Evolutionary conservation across 2,113 vertebrate species (phyloP).

Genomic region (Ceratotherium simum): DNA sequence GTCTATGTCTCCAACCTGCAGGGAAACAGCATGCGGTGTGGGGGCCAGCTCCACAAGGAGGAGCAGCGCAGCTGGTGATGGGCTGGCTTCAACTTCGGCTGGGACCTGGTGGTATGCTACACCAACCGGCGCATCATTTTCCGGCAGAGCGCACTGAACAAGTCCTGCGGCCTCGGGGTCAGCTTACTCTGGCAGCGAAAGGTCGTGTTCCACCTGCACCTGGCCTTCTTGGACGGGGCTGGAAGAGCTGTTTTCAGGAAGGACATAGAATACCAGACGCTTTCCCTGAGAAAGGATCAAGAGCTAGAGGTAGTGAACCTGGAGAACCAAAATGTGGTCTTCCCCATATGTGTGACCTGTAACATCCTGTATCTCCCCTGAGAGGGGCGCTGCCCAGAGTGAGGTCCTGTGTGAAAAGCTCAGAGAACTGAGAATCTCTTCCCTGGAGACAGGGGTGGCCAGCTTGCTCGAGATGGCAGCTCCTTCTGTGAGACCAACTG

Average conservation of each 20-base stretch:
- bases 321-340: not conserved
- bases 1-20: fast-evolving
- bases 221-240: slow-evolving; percentile 10
- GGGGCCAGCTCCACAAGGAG: not conserved
- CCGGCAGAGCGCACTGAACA: not conserved
- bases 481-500: not conserved
- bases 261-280: not conserved
- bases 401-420: not conserved
- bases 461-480: not conserved
- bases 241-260: slow-evolving; percentile 14
- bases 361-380: slow-evolving; percentile 39
- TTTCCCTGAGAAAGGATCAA: not conserved
- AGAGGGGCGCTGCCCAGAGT: not conserved
- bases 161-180: not conserved
- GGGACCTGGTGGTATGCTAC: slow-evolving; percentile 60
- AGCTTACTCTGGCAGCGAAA: slow-evolving; percentile 61
- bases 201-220: not conserved
- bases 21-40: slow-evolving; percentile 33
- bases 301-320: slow-evolving; percentile 25
- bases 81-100: slow-evolving; percentile 16
- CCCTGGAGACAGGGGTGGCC: not conserved
- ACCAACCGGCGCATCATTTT: slow-evolving; percentile 12
- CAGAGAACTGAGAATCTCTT: not conserved
- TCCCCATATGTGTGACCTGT: slow-evolving; percentile 52
- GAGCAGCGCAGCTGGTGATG: slow-evolving; percentile 7